These are phyloP conservation scores for Notarius lentiginosus DNA, from an alignment of 2,113 vertebrate genomes.

Conservation along the genomic window DNA sequence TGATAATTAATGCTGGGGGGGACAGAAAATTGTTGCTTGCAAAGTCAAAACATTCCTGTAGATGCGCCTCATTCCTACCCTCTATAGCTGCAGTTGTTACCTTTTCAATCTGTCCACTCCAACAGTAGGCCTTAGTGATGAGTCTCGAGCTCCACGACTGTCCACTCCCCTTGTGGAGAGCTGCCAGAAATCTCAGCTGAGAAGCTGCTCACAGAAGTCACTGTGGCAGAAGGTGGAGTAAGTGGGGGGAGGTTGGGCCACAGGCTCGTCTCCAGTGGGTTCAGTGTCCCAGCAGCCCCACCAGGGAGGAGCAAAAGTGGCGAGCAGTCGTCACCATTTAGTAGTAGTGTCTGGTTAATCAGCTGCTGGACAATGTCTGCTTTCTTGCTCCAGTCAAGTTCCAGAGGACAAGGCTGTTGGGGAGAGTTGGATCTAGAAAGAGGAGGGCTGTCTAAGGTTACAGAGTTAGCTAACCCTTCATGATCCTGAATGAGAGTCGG, in stretches of 20 bases:
- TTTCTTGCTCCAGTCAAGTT: constrained; percentile 74
- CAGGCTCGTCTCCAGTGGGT: constrained; percentile 82
- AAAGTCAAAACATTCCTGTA: neutral
- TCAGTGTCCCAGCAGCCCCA: constrained; percentile 72
- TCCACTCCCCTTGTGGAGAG: constrained; percentile 88
- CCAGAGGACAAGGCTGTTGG: constrained; percentile 60
- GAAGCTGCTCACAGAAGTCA: constrained; percentile 88
- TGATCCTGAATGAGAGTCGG: neutral
- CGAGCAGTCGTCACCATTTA: constrained; percentile 72
- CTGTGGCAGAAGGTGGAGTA: constrained; percentile 85
- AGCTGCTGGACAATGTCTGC: constrained; percentile 85
- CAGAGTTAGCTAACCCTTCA: neutral
- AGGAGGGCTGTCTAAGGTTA: constrained; percentile 25
- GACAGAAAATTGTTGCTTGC: neutral
- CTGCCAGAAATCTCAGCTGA: constrained; percentile 82
- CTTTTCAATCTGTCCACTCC: too few relatives aligned
- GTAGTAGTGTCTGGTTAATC: constrained; percentile 82
- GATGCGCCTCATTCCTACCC: neutral
- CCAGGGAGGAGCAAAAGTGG: constrained; percentile 65
- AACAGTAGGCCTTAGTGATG: constrained; percentile 75
- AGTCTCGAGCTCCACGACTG: constrained; percentile 88
- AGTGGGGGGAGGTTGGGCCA: constrained; percentile 84
- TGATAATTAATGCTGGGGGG: neutral
- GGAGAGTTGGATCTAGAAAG: constrained; percentile 50
- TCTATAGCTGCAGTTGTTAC: neutral